These are phyloP conservation scores for Drosophila merina DNA, from an alignment of 2,888 invertebrate species.

Conservation along the genomic window DNA sequence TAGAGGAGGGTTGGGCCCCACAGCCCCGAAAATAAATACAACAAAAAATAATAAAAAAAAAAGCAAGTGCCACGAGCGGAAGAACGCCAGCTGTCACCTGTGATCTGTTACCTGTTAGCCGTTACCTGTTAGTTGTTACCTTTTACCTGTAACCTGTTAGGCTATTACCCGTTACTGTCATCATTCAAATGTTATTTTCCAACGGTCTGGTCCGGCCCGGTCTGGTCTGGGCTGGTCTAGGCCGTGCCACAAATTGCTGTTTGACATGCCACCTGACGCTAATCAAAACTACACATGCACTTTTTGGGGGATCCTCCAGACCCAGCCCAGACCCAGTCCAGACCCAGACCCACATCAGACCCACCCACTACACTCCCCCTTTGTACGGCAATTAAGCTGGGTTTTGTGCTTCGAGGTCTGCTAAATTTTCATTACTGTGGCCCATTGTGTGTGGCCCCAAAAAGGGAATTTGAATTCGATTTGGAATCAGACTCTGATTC, in stretches of 20 bases:
- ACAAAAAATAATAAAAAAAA: conserved; percentile 18
- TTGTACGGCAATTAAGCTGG: conserved; percentile 32
- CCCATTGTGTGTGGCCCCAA: conserved; percentile 53
- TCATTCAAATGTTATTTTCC: conserved; percentile 77
- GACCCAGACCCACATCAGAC: neutral
- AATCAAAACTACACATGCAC: conserved; percentile 71
- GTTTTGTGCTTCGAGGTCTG: conserved; percentile 32
- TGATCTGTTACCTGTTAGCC: conserved; percentile 57
- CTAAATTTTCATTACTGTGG: conserved; percentile 65
- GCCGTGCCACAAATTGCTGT: conserved; percentile 72
- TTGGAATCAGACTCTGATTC: conserved; percentile 12
- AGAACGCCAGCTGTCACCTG: conserved; percentile 71
- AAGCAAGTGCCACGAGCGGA: conserved; percentile 53
- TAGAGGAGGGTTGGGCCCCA: conserved; percentile 10
- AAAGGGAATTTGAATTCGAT: conserved; percentile 30
- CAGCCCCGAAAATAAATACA: conserved; percentile 16
- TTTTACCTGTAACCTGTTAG: conserved; percentile 17
- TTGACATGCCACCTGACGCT: conserved; percentile 79
- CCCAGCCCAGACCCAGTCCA: neutral
- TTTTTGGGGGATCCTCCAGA: conserved; percentile 5
- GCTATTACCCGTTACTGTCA: conserved; percentile 62
- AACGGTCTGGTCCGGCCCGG: neutral
- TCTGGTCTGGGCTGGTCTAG: neutral
- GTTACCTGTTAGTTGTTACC: conserved; percentile 20
- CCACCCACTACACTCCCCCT: neutral